Conservation (phyloP, 2,888 invertebrate genomes). For the Macrosoma leucophasiata region DNA sequence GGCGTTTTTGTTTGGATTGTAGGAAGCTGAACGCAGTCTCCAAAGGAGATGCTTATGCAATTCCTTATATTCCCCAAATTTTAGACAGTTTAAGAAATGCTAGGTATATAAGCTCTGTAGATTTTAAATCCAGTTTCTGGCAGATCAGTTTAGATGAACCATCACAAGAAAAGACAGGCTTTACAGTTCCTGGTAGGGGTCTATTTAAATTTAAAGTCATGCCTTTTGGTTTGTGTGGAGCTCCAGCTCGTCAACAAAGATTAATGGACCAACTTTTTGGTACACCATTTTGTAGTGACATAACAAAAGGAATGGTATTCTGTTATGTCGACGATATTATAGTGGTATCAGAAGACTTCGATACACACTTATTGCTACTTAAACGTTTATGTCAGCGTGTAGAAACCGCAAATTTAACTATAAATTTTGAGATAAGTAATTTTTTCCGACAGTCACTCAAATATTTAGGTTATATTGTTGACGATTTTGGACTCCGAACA, state of each 20-base stretch:
- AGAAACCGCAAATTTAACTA: slow-evolving; percentile 12
- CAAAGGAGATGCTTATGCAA: slow-evolving; percentile 16
- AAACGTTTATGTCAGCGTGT: slow-evolving; percentile 6
- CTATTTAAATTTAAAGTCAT: slow-evolving; percentile 17
- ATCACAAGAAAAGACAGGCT: slow-evolving; percentile 17
- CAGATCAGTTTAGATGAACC: slow-evolving; percentile 26
- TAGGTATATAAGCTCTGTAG: slow-evolving; percentile 17
- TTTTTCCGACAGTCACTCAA: slow-evolving; percentile 11
- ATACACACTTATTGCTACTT: slow-evolving; percentile 13
- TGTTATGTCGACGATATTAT: slow-evolving; percentile 20
- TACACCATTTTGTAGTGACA: too few relatives aligned
- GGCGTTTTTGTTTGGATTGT: slow-evolving; percentile 18
- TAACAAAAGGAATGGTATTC: slow-evolving; percentile 17
- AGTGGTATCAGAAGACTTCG: slow-evolving; percentile 9
- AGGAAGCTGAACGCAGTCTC: slow-evolving; percentile 18
- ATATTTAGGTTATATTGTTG: slow-evolving; percentile 20
- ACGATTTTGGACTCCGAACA: slow-evolving; percentile 15
- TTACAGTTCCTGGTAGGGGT: slow-evolving; percentile 18
- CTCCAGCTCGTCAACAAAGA: slow-evolving; percentile 12
- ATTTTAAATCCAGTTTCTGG: slow-evolving; percentile 33
- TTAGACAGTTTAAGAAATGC: slow-evolving; percentile 16
- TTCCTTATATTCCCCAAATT: slow-evolving; percentile 14
- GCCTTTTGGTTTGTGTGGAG: slow-evolving; percentile 16
- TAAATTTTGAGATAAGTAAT: slow-evolving; percentile 17
- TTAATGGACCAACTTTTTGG: slow-evolving; percentile 12